A percentile compares a stretch with the other conserved stretches of the same genome.
Conservation (phyloP, 2,113 vertebrate species). For the Nerophis lumbriciformis region DNA sequence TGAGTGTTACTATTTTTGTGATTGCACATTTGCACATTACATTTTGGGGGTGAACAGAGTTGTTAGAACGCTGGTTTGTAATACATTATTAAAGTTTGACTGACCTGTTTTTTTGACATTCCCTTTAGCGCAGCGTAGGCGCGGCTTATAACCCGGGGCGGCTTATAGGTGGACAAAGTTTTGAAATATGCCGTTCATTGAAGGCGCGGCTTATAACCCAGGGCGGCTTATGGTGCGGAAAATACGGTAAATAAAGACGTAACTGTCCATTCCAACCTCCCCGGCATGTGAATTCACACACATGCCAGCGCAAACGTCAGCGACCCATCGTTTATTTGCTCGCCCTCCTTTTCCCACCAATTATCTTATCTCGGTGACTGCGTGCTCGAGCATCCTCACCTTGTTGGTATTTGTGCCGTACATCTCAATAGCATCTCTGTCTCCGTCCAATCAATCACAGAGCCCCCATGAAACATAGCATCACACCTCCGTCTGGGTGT, state of each 20-base stretch:
- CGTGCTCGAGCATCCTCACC: constrained; percentile 46
- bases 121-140: no score
- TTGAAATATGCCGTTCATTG: no score
- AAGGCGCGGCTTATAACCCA: no score
- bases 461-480: constrained; percentile 35
- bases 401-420: constrained; percentile 50
- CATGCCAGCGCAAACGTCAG: not conserved
- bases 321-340: constrained; percentile 19
- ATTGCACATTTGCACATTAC: no score
- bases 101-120: no score
- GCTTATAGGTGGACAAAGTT: no score
- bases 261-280: constrained; percentile 33
- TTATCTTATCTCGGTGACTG: constrained; percentile 21
- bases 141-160: no score
- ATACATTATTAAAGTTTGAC: no score
- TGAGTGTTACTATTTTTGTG: no score
- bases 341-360: constrained; percentile 26
- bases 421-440: constrained; percentile 58
- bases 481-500: constrained; percentile 40
- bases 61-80: no score
- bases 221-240: no score
- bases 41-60: no score
- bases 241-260: constrained; percentile 64
- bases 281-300: constrained; percentile 1
- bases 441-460: constrained; percentile 50